Evolutionary conservation across 1,140 invertebrate genomes (phyloP).

Genomic region (Sipha flava): DNA sequence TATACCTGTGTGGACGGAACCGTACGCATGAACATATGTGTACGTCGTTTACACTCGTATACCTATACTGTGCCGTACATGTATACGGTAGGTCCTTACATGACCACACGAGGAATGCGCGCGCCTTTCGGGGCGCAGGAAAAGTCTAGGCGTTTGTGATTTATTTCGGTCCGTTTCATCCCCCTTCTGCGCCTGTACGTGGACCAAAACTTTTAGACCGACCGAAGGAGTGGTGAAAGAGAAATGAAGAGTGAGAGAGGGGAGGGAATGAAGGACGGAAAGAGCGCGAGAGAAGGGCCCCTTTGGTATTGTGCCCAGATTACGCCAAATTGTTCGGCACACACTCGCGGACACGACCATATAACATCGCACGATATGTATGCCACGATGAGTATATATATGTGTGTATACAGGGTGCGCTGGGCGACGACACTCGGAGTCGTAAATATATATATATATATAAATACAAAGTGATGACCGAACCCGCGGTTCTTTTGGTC

Average conservation of each 20-base stretch:
- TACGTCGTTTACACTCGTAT: no score
- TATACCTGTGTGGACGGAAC: no score
- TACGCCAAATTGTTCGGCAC: slow-evolving; percentile 26
- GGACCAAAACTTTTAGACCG: background rate
- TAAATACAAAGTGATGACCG: no score
- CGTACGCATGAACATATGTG: background rate
- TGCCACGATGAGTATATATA: background rate
- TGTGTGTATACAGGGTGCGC: background rate
- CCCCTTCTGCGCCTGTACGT: no score
- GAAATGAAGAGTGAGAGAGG: no score
- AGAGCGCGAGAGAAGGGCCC: background rate
- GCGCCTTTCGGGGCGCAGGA: background rate
- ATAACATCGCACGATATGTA: background rate
- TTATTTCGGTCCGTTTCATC: slow-evolving; percentile 10
- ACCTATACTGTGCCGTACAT: background rate
- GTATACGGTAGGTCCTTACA: background rate
- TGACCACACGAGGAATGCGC: background rate
- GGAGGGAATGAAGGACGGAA: no score
- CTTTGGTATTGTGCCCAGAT: slow-evolving; percentile 28
- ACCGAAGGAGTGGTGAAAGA: no score
- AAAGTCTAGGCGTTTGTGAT: slow-evolving; percentile 10
- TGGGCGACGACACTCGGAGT: no score
- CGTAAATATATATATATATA: background rate
- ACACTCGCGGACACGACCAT: background rate
- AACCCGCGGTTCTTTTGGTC: no score